Evolutionary conservation across 2,888 invertebrate species (phyloP).

Genomic region (Agrotis clavis): DNA sequence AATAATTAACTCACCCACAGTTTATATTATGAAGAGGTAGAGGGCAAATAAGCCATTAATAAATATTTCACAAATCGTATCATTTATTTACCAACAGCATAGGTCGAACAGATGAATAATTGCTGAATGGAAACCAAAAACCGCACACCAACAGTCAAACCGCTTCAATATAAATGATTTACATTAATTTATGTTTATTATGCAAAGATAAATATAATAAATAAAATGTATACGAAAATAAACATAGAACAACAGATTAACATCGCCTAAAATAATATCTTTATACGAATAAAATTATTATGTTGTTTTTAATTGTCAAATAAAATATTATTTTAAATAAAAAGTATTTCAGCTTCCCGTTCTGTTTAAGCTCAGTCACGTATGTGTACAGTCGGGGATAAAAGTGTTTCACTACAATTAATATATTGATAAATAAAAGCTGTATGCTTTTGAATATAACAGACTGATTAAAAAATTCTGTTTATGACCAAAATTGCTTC

Average conservation of each 20-base stretch:
- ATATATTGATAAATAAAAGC: slow-evolving; percentile 13
- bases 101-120: slow-evolving; percentile 37
- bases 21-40: slow-evolving; percentile 6
- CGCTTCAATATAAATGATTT: slow-evolving; percentile 47
- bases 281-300: slow-evolving; percentile 87
- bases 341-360: slow-evolving; percentile 80
- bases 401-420: slow-evolving; percentile 63
- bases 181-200: slow-evolving; percentile 46
- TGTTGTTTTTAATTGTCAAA: slow-evolving; percentile 85
- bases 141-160: slow-evolving; percentile 48
- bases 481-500: background rate
- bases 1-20: background rate
- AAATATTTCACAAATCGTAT: slow-evolving; percentile 35
- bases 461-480: background rate
- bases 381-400: slow-evolving; percentile 74
- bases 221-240: slow-evolving; percentile 71
- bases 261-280: slow-evolving; percentile 87
- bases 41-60: slow-evolving; percentile 10
- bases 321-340: slow-evolving; percentile 87
- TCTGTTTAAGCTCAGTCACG: slow-evolving; percentile 86
- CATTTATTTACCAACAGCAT: slow-evolving; percentile 37
- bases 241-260: slow-evolving; percentile 75
- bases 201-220: slow-evolving; percentile 63
- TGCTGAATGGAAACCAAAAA: slow-evolving; percentile 39
- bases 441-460: background rate